Conservation (phyloP, 2,888 invertebrate genomes). For the Caenorhabditis wallacei region DNA sequence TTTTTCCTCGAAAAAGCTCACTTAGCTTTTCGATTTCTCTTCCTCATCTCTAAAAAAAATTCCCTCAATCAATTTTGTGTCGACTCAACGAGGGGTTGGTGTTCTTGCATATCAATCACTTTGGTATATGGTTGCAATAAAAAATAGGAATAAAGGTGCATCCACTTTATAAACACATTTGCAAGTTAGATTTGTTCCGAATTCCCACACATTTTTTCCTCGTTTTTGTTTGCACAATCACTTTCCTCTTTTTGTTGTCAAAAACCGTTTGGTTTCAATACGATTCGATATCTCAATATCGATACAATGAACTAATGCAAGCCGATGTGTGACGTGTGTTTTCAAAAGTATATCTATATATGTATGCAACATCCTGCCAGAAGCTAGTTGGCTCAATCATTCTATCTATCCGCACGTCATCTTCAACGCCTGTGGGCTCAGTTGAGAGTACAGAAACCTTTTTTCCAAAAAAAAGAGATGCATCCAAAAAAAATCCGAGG, state of each 20-base stretch:
- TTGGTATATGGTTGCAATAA: background rate
- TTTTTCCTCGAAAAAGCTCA: background rate
- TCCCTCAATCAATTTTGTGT: background rate
- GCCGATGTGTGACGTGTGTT: conserved; percentile 35
- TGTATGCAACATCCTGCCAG: conserved; percentile 23
- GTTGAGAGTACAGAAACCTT: conserved; percentile 13
- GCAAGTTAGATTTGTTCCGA: conserved; percentile 35
- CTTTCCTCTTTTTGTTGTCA: background rate
- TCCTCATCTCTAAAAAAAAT: conserved; percentile 8
- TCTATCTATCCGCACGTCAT: conserved; percentile 31
- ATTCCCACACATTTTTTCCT: conserved; percentile 8
- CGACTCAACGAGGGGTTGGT: background rate
- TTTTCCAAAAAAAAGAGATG: conserved; percentile 17
- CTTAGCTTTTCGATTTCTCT: background rate
- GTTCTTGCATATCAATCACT: conserved; percentile 8
- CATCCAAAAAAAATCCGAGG: conserved; percentile 17
- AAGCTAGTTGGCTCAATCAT: conserved; percentile 60
- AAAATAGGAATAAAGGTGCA: background rate
- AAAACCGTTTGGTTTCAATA: background rate
- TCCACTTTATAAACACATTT: conserved; percentile 35
- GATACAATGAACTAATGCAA: background rate
- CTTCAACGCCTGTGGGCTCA: conserved; percentile 41
- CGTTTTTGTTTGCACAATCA: conserved; percentile 23
- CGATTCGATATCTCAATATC: background rate
- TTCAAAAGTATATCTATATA: no score